Evolutionary conservation across 2,888 invertebrate species (phyloP), one percentile per base, ranked within the genome.

Genomic region (Oligia strigilis): DNA sequence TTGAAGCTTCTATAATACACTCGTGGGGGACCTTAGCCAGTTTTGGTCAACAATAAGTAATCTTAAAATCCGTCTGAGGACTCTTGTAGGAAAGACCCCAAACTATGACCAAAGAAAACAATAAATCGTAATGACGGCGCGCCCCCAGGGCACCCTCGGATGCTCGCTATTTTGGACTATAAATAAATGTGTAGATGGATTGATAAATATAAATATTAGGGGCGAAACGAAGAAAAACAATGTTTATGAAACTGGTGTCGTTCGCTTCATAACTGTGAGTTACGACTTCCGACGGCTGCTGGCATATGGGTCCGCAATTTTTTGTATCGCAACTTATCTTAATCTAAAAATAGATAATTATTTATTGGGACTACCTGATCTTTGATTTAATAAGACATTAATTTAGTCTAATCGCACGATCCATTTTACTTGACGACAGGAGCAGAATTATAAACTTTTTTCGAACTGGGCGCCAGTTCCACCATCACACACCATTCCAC

Each of bases 181-280:
- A 97, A 96, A 96, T 96, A 97, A 97, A 97, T 96, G 96, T 96
- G 96, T 96, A 97, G 97, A 97, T 97, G 96, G 95, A 97, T 97
- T 97, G 97, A 97, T 97, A 97, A 97, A 97, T 97, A 97, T 96
- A 97, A 97, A 97, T 97, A 97, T 96, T 96, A 95, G 97, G 97
- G 97, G 96, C 96, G 96, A 96, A 96, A 96, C 93, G 95, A 96
- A 96, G 96, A 97, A 97, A 97, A 97, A 97, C 97, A 97, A 96
- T 97, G 97, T 97, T 97, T 97, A 97, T 97, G 96, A 96, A 97
- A 96, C 96, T 96, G 94, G 97, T 97, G 97, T 97, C 97, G 96
- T 94, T 95, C 95, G 96, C 96, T 94, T 97, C 97, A 97, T 97
- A 97, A 97, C 96, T 95, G 95, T 97, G 96, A 97, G 95, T 97